phyloP scores from a whole-genome alignment of 2,797 vertebrate species.

The Tenualosa thibaudeaui region DNA sequence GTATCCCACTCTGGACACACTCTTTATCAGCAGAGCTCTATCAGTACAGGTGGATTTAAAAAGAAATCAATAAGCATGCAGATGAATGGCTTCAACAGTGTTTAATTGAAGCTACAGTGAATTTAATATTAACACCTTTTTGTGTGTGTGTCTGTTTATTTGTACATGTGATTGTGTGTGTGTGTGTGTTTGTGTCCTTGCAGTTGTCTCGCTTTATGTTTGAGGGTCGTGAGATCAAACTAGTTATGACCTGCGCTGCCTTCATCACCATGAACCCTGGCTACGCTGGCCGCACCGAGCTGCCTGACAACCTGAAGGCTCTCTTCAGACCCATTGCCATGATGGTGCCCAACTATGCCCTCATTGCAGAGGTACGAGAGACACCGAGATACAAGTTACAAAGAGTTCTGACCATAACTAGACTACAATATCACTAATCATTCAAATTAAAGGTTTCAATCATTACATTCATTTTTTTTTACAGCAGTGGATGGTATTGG shows the following conservation, averaged over 20 bases:
- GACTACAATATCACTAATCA: too few species aligned
- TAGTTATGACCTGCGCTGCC: conserved; percentile 84
- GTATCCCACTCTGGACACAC: too few species aligned
- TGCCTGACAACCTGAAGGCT: conserved; percentile 87
- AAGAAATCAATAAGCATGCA: too few species aligned
- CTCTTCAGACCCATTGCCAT: conserved; percentile 87
- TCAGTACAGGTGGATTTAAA: too few species aligned
- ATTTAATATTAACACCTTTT: too few species aligned
- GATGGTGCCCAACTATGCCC: conserved; percentile 89
- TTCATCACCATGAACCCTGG: conserved; percentile 93
- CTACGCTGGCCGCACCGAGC: conserved; percentile 84
- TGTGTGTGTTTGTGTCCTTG: neutral
- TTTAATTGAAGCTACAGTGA: too few species aligned
- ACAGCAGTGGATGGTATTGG: too few species aligned
- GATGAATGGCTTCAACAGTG: too few species aligned
- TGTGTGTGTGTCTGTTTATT: neutral
- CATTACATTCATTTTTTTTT: too few species aligned
- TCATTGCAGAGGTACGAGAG: conserved; percentile 82
- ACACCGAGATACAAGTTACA: neutral
- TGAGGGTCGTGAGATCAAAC: conserved; percentile 85
- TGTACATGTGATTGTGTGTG: conserved; percentile 35
- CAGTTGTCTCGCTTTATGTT: conserved; percentile 84
- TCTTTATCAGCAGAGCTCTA: neutral
- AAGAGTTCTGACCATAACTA: too few species aligned
- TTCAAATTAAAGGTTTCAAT: too few species aligned